Evolutionary conservation across 2,888 invertebrate genomes (phyloP).

Genomic region (Nezara viridula): DNA sequence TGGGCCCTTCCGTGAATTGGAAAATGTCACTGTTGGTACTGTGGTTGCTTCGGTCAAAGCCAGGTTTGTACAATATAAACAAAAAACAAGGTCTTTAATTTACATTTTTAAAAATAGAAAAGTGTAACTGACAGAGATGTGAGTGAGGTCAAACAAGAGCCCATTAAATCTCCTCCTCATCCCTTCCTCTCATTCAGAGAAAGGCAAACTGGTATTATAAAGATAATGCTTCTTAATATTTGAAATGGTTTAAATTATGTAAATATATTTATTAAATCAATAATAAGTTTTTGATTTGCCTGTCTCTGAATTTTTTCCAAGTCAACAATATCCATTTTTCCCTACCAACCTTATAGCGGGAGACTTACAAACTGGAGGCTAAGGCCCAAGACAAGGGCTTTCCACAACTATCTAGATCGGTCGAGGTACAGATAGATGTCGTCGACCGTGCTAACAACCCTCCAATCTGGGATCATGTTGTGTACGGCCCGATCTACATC

Average conservation of each 20-base stretch:
- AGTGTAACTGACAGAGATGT: slow-evolving; percentile 56
- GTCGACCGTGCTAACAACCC: slow-evolving; percentile 98
- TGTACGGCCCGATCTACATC: slow-evolving; percentile 97
- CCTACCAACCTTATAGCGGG: slow-evolving; percentile 77
- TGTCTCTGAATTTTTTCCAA: slow-evolving; percentile 36
- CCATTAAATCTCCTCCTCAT: slow-evolving; percentile 52
- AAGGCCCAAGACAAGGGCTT: slow-evolving; percentile 98
- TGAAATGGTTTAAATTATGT: background rate
- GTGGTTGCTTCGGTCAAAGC: slow-evolving; percentile 98
- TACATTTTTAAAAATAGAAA: slow-evolving; percentile 39
- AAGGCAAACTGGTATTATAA: background rate
- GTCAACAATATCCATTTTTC: slow-evolving; percentile 38
- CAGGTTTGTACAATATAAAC: slow-evolving; percentile 74
- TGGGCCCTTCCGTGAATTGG: slow-evolving; percentile 97
- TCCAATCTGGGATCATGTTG: slow-evolving; percentile 96
- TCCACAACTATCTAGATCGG: slow-evolving; percentile 94
- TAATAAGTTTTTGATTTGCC: slow-evolving; percentile 22
- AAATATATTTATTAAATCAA: background rate
- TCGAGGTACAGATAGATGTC: slow-evolving; percentile 98
- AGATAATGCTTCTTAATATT: background rate
- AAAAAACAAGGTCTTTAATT: slow-evolving; percentile 50
- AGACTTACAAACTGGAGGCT: slow-evolving; percentile 98
- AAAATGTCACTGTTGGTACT: slow-evolving; percentile 99
- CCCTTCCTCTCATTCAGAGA: slow-evolving; percentile 50
- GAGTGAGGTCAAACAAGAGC: slow-evolving; percentile 58